phyloP scores from a whole-genome alignment of 2,888 invertebrate species.

The Pyrrhia umbra region DNA sequence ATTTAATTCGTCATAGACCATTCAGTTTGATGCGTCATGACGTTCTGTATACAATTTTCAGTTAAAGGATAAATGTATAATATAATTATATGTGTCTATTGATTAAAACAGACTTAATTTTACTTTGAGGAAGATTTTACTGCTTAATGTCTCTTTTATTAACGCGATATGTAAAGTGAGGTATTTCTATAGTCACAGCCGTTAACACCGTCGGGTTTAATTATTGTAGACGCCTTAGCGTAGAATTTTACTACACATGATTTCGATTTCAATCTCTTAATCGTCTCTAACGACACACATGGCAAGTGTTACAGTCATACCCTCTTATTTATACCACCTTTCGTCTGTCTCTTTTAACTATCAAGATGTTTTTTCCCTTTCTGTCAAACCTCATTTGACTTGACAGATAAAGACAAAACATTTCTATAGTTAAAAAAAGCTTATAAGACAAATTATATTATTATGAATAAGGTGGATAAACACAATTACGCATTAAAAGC shows the following conservation, averaged over 20 bases:
- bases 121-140: slow-evolving; percentile 11
- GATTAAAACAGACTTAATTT: slow-evolving; percentile 8
- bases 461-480: too few relatives aligned
- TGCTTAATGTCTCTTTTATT: not conserved
- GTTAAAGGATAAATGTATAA: not conserved
- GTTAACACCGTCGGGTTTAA: slow-evolving; percentile 29
- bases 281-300: slow-evolving; percentile 34
- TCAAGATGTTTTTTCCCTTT: too few relatives aligned
- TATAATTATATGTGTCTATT: not conserved
- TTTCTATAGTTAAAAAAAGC: too few relatives aligned
- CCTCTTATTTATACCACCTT: too few relatives aligned
- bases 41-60: not conserved
- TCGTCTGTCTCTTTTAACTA: too few relatives aligned
- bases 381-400: too few relatives aligned
- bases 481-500: slow-evolving; percentile 1
- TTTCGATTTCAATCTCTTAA: slow-evolving; percentile 49
- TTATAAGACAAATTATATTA: too few relatives aligned
- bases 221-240: slow-evolving; percentile 2
- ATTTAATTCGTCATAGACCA: slow-evolving; percentile 55
- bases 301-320: slow-evolving; percentile 7
- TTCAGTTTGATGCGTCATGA: slow-evolving; percentile 15
- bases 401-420: too few relatives aligned
- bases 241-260: slow-evolving; percentile 24
- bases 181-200: slow-evolving; percentile 26
- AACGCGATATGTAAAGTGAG: slow-evolving; percentile 12